phyloP scores from a whole-genome alignment of 2,888 invertebrate genomes.

The Embidobia sp. region DNA sequence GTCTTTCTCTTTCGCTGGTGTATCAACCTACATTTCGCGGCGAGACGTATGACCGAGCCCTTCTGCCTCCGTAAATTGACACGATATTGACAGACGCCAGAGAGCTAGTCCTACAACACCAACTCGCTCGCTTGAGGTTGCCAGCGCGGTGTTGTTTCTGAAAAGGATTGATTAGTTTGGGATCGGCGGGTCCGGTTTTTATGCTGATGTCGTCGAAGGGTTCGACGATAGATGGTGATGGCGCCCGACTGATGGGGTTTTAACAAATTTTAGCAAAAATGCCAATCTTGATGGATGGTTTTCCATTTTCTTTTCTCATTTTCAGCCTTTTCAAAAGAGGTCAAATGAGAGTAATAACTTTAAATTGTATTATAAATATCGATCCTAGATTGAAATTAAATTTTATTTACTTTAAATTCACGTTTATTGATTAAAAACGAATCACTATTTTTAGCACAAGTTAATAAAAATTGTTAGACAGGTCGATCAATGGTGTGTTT shows the following conservation, averaged over 20 bases:
- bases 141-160: constrained; percentile 24
- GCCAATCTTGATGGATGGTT: no score
- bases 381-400: no score
- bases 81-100: constrained; percentile 44
- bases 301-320: no score
- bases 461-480: no score
- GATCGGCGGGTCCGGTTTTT: constrained; percentile 29
- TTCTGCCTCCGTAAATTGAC: constrained; percentile 40
- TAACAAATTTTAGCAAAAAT: constrained; percentile 23
- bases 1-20: constrained; percentile 60
- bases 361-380: no score
- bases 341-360: no score
- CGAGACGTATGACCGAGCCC: constrained; percentile 73
- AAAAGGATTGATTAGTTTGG: constrained; percentile 52
- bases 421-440: no score
- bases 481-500: no score
- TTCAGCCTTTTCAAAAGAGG: no score
- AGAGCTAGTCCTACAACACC: constrained; percentile 15
- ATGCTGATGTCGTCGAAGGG: constrained; percentile 29
- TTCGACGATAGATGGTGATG: constrained; percentile 32
- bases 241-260: constrained; percentile 11
- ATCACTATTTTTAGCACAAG: no score
- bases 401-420: no score
- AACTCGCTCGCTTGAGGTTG: no score
- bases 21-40: constrained; percentile 72